Conservation (phyloP, 2,113 vertebrate genomes). For the Psettodes erumei region DNA sequence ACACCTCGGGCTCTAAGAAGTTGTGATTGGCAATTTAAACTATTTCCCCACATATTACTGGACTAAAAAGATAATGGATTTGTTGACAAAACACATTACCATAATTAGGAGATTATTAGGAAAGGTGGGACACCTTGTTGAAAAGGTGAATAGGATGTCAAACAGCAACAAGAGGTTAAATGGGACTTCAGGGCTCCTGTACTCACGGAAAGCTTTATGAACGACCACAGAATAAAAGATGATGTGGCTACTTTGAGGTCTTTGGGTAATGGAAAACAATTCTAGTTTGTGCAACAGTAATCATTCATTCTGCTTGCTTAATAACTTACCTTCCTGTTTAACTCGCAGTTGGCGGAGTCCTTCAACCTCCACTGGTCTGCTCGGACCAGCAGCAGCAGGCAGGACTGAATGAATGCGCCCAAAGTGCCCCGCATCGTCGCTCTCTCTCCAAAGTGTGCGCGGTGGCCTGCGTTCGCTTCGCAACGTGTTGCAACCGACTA, state of each 20-base stretch:
- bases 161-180: background rate
- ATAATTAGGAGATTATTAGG: background rate
- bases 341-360: slow-evolving; percentile 80
- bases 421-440: slow-evolving; percentile 80
- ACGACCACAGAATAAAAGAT: background rate
- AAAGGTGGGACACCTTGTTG: too few species aligned
- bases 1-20: background rate
- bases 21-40: background rate
- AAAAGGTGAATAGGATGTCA: background rate
- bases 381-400: slow-evolving; percentile 80
- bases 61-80: background rate
- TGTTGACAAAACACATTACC: background rate
- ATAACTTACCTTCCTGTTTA: slow-evolving; percentile 83
- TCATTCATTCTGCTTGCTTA: too few species aligned
- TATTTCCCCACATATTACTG: background rate
- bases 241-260: background rate
- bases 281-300: too few species aligned
- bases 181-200: background rate
- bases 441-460: slow-evolving; percentile 57
- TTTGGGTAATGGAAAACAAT: too few species aligned
- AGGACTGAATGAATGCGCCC: slow-evolving; percentile 80
- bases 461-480: slow-evolving; percentile 28
- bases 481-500: slow-evolving; percentile 27
- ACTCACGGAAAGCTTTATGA: background rate
- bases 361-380: slow-evolving; percentile 78